These are phyloP conservation scores for Pollenia griseotomentosa DNA, from an alignment of 2,888 invertebrate species.

Conservation along the genomic window DNA sequence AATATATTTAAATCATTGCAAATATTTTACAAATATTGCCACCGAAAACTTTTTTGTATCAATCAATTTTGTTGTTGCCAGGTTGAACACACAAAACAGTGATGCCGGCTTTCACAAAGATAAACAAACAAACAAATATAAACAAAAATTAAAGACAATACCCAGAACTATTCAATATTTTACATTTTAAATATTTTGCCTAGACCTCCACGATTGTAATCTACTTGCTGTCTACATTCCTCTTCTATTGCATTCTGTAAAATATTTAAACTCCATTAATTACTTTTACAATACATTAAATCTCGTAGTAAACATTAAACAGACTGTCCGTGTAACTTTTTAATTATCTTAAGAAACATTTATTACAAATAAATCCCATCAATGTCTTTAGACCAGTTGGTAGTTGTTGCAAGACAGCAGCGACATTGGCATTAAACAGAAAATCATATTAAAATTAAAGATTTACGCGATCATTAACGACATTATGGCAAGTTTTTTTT, in stretches of 20 bases:
- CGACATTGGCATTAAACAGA: slow-evolving; percentile 42
- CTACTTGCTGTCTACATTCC: not conserved
- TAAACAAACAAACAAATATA: too few species aligned
- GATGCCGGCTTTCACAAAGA: too few species aligned
- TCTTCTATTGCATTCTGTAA: not conserved
- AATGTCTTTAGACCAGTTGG: not conserved
- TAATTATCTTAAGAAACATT: slow-evolving; percentile 37
- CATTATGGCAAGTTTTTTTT: slow-evolving; percentile 23
- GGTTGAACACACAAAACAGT: too few species aligned
- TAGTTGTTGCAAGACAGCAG: not conserved
- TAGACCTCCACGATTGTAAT: not conserved
- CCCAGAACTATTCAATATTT: too few species aligned
- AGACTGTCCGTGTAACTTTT: slow-evolving; percentile 30
- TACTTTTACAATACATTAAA: slow-evolving; percentile 25
- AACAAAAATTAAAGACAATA: too few species aligned
- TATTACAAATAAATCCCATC: slow-evolving; percentile 28
- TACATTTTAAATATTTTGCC: too few species aligned
- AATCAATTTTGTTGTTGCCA: too few species aligned
- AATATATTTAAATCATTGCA: too few species aligned
- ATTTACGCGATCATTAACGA: slow-evolving; percentile 47
- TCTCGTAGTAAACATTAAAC: slow-evolving; percentile 35
- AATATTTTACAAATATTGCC: too few species aligned
- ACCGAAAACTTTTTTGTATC: too few species aligned
- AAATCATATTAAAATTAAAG: slow-evolving; percentile 45
- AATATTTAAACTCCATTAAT: slow-evolving; percentile 5